Conservation (phyloP, 2,888 invertebrate species). For the Pristionchus japonicus region DNA sequence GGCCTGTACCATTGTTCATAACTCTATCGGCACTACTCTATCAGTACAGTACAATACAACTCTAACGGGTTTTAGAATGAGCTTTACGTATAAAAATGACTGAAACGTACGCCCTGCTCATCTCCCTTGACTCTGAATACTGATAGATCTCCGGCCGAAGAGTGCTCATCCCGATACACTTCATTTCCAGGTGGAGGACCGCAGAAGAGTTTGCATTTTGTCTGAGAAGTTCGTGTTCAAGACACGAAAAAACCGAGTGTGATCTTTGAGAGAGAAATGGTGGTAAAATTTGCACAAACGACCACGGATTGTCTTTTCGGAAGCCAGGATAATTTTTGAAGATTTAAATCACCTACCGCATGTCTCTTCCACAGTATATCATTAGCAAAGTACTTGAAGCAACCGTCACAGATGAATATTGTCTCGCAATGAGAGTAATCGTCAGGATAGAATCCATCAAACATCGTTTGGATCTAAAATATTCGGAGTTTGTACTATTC, state of each 20-base stretch:
- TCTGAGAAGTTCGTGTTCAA: neutral
- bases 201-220: neutral
- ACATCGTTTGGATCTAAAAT: neutral
- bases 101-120: neutral
- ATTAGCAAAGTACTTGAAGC: neutral
- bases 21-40: too few relatives aligned
- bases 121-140: neutral
- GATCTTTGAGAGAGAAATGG: too few relatives aligned
- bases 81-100: too few relatives aligned
- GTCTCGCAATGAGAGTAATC: neutral
- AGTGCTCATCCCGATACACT: slow-evolving; percentile 9
- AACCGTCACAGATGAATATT: slow-evolving; percentile 3
- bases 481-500: neutral
- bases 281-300: too few relatives aligned
- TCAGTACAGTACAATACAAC: too few relatives aligned
- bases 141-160: neutral
- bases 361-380: neutral
- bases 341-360: neutral
- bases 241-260: too few relatives aligned
- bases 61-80: too few relatives aligned
- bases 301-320: neutral
- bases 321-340: neutral
- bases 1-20: too few relatives aligned
- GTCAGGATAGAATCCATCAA: neutral
- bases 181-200: slow-evolving; percentile 3